Percentiles rank a stretch among this genome's conserved stretches.
Evolutionary conservation across 2,888 invertebrate species (phyloP).

Genomic region (Coenonympha glycerion): DNA sequence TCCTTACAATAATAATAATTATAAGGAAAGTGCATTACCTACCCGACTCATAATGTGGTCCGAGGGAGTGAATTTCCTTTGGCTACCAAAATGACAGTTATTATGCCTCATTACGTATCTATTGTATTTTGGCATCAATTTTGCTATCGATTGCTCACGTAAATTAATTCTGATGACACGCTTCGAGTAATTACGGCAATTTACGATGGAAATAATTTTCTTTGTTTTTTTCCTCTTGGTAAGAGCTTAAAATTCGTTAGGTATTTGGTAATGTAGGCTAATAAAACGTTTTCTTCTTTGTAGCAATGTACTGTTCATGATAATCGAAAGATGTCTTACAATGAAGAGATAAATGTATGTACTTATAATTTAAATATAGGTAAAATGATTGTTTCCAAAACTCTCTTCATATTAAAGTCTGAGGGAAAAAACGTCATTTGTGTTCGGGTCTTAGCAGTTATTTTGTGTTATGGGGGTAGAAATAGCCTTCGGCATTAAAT

Average conservation of each 20-base stretch:
- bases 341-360: too few relatives aligned
- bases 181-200: slow-evolving; percentile 4
- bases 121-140: slow-evolving; percentile 34
- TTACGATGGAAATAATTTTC: background rate
- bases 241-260: too few relatives aligned
- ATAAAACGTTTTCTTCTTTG: too few relatives aligned
- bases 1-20: slow-evolving; percentile 7
- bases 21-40: slow-evolving; percentile 6
- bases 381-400: too few relatives aligned
- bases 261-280: too few relatives aligned
- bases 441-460: background rate
- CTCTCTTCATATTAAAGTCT: background rate
- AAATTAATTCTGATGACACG: slow-evolving; percentile 35
- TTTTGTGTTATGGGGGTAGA: background rate
- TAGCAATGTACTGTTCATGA: too few relatives aligned
- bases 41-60: slow-evolving; percentile 11
- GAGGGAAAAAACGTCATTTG: background rate
- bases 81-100: slow-evolving; percentile 40
- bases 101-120: slow-evolving; percentile 36
- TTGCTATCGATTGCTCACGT: slow-evolving; percentile 26
- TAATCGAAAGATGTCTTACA: too few relatives aligned
- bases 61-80: slow-evolving; percentile 13
- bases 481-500: background rate
- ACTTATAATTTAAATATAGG: too few relatives aligned
- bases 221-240: too few relatives aligned